Percentiles rank a stretch among this genome's conserved stretches.
phyloP scores from a whole-genome alignment of 2,888 invertebrate species.

The Arctia plantaginis region DNA sequence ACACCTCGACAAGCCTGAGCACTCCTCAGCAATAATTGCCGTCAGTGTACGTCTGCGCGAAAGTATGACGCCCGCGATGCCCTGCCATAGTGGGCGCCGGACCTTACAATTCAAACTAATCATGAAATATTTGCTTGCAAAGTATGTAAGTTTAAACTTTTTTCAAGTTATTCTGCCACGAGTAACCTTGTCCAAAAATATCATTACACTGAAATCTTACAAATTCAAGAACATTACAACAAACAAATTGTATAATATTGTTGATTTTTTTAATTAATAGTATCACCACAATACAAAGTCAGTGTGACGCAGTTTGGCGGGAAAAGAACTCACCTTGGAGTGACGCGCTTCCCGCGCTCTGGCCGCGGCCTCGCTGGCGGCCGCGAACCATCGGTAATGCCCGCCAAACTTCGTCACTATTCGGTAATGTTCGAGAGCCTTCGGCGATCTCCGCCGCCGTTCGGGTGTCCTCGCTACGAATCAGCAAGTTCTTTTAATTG shows the following conservation, averaged over 20 bases:
- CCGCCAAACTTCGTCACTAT: constrained; percentile 58
- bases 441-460: constrained; percentile 36
- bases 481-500: constrained; percentile 65
- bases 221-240: constrained; percentile 42
- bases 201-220: constrained; percentile 30
- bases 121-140: neutral
- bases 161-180: neutral
- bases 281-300: constrained; percentile 72
- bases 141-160: neutral
- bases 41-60: no score
- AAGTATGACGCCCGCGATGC: no score
- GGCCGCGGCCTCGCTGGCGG: constrained; percentile 84
- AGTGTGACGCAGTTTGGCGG: constrained; percentile 77
- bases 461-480: constrained; percentile 64
- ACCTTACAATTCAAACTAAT: neutral
- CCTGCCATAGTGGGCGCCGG: no score
- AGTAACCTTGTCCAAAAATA: constrained; percentile 19
- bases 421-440: constrained; percentile 46
- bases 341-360: constrained; percentile 80
- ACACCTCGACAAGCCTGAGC: no score
- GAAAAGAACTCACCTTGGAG: constrained; percentile 81
- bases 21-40: no score
- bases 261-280: constrained; percentile 59
- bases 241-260: constrained; percentile 48
- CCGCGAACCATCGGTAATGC: constrained; percentile 71